Conservation (phyloP, 2,797 vertebrate genomes). For the Falco peregrinus region DNA sequence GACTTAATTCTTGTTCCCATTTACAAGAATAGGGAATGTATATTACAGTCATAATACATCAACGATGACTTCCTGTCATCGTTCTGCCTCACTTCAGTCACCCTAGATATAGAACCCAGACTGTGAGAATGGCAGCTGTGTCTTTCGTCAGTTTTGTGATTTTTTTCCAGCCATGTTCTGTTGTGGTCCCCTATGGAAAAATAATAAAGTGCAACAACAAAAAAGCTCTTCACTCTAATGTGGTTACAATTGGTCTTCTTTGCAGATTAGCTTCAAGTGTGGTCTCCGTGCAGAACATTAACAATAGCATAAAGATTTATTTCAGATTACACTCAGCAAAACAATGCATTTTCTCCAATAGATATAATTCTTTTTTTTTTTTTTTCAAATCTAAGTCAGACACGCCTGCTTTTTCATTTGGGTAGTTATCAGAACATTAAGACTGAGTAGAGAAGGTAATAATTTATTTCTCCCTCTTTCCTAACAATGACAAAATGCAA, state of each 20-base stretch:
- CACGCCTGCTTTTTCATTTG: not conserved
- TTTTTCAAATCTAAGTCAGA: not conserved
- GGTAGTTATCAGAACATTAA: not conserved
- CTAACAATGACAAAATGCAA: not conserved
- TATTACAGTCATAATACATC: not conserved
- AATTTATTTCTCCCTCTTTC: not conserved
- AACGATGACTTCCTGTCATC: not conserved
- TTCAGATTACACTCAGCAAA: not conserved
- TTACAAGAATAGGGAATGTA: not conserved
- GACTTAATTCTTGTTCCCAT: not conserved
- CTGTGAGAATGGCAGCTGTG: not conserved
- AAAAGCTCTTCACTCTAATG: not conserved
- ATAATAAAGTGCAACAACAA: not conserved
- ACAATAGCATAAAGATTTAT: not conserved
- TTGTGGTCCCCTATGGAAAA: conserved; percentile 35
- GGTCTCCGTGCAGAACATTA: conserved; percentile 13
- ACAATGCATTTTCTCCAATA: not conserved
- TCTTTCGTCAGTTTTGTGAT: not conserved
- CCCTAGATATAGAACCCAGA: not conserved
- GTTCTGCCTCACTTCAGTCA: not conserved
- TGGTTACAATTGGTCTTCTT: not conserved
- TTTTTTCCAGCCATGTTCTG: not conserved
- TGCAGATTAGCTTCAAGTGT: conserved; percentile 35
- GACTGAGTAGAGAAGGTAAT: not conserved
- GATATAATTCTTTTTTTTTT: not conserved